A percentile compares a stretch with the other conserved stretches of the same genome.
phyloP scores from a whole-genome alignment of 1,140 invertebrate genomes.

The Drosophila ambigua region DNA sequence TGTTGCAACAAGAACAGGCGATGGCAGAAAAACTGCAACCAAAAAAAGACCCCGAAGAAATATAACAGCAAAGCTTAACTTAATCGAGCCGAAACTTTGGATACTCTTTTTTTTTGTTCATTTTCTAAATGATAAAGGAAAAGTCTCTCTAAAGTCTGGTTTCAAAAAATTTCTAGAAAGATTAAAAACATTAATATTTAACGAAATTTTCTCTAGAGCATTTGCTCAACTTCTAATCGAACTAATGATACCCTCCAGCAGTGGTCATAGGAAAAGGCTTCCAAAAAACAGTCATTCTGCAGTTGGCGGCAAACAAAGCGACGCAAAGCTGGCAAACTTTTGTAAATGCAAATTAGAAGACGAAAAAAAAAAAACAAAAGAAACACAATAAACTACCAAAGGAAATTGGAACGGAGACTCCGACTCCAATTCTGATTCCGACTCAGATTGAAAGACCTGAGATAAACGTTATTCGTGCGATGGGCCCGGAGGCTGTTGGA shows the following conservation, averaged over 20 bases:
- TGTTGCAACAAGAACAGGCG: slow-evolving; percentile 69
- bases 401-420: slow-evolving; percentile 56
- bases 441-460: slow-evolving; percentile 11
- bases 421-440: slow-evolving; percentile 3
- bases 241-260: slow-evolving; percentile 11
- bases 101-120: slow-evolving; percentile 9
- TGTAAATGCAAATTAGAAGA: slow-evolving; percentile 63
- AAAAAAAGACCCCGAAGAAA: slow-evolving; percentile 1
- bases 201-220: slow-evolving; percentile 1
- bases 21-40: slow-evolving; percentile 37
- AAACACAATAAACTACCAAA: slow-evolving; percentile 15
- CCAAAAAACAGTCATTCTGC: too few relatives aligned
- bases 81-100: background rate
- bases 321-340: slow-evolving; percentile 27
- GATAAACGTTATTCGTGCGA: slow-evolving; percentile 65
- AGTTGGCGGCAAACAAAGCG: background rate
- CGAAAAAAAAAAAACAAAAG: background rate
- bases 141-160: too few relatives aligned
- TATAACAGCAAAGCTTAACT: background rate
- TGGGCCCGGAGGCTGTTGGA: slow-evolving; percentile 44
- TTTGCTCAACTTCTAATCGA: slow-evolving; percentile 1
- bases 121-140: too few relatives aligned
- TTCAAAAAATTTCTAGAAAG: too few relatives aligned
- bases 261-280: background rate
- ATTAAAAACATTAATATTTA: too few relatives aligned